Evolutionary conservation across 2,113 vertebrate genomes (phyloP), one percentile per base, ranked within the genome.

Genomic region (Thermophis baileyi): DNA sequence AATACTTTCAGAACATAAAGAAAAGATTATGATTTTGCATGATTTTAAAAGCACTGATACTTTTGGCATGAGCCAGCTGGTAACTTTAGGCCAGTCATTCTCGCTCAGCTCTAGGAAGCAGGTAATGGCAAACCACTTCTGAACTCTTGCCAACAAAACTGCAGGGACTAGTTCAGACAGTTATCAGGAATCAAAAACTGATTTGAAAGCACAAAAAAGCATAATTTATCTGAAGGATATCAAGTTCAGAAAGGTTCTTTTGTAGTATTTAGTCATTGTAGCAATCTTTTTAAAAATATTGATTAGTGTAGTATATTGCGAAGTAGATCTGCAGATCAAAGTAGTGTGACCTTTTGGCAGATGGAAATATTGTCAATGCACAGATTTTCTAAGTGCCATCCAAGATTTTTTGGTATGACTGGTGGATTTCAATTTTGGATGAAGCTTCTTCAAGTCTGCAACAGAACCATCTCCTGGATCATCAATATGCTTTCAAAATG

Each of bases 1-100:
- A 97, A 98, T 97, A 96, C 92, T 92, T 97, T 95, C 96, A 95
- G 88, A 97, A 94, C 44, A 53, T 0, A 91, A 93, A 54, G 85
- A 55, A 92, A 47, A 35, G 44, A 24, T 44, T 87, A 87, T 95
- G 91, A 91, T 55, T 96, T 96, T 88, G 53, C 94, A 54, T 16
- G 14, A 49, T n/a, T 95, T 95, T 94, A n/a, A 27, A 55, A 44
- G 2, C 93, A 88, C 20, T 54, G 5, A 93, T 81, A 81, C 18
- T 81, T 95, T 96, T 95, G 12, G 60, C 30, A 69, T n/a, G 30
- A 69, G 12, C 63, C 30, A 6, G 30, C 57, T 60, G 57, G 57
- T 60, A 3, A 60, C 25, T 60, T 27, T 60, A 11, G 57, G 4
- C 63, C 27, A n/a, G 30, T 3, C 63, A 16, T 4, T 14, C 63